Base-by-base conservation (phyloP, 2,888 invertebrate species). In the Lepidocyrtoides sp. region DNA sequence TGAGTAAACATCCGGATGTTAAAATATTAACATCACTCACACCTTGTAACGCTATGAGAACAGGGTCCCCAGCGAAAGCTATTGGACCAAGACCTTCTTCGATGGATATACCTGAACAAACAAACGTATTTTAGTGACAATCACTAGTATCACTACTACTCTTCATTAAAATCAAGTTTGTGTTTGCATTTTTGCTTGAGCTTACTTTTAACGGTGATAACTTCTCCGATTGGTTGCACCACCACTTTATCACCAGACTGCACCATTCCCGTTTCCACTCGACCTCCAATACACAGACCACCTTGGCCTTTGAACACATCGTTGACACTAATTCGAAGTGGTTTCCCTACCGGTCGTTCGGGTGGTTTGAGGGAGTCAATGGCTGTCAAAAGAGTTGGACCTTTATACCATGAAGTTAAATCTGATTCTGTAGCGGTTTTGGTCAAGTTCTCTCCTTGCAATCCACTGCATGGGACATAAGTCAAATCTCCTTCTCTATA, bases 31-130 rank as follows among this genome's bases (percentile, higher is more conserved):
- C 97, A 95, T 97, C 97, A 94, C 98, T 98, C 57, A 98, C 96
- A 32, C 97, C 97, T 0, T 97, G 96, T 32, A 99, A 95, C 0
- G 97, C 98, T 0, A 99, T 96, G 69, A 97, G 96, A 0, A 98
- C 97, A 95, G 98, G 98, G 95, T 99, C 99, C 20, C 99, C 99
- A 91, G 99, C 99, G 96, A 99, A 99, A 0, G 97, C 98, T 85
- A 97, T 96, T 92, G 96, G 96, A 90, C 96, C 96, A 0, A 97
- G 95, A 90, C 96, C 95, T 20, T 98, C 97, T 95, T 99, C 98
- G 86, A 98, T 96, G 57, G 95, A 95, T 32, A 97, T 95, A 94
- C 95, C 97, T 97, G 93, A 29, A 91, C 20, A 75, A 36, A 91
- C 12, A 36, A 41, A 60, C 77, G n/a, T 36, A 12, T 41, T 2